Conservation (phyloP, 2,888 invertebrate species). For the Neoascia interrupta region DNA sequence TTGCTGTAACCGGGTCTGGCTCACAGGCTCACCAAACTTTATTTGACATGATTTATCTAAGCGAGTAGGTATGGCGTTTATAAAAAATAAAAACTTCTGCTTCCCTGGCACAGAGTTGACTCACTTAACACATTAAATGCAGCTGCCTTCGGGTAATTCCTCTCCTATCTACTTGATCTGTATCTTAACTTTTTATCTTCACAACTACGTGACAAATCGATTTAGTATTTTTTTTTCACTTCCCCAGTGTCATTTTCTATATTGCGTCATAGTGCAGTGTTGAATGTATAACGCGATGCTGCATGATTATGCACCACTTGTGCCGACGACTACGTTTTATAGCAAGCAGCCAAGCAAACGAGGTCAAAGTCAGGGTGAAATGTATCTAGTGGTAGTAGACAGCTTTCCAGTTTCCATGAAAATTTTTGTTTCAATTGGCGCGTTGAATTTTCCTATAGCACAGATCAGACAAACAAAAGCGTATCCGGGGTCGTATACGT, state of each 20-base stretch:
- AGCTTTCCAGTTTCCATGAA: conserved; percentile 37
- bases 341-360: conserved; percentile 54
- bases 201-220: conserved; percentile 39
- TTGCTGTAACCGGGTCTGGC: conserved; percentile 8
- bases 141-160: conserved; percentile 30
- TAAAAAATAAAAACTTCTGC: no score
- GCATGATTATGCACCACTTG: conserved; percentile 60
- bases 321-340: conserved; percentile 27
- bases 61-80: not conserved
- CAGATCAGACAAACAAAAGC: conserved; percentile 22
- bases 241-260: conserved; percentile 27
- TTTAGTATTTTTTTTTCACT: conserved; percentile 20
- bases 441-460: conserved; percentile 37
- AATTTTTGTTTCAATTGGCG: conserved; percentile 3
- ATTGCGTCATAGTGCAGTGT: conserved; percentile 65
- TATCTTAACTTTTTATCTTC: not conserved
- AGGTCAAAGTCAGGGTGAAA: conserved; percentile 68
- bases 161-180: not conserved
- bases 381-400: conserved; percentile 47
- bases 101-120: conserved; percentile 40
- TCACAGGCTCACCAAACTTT: not conserved
- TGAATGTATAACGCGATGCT: conserved; percentile 52
- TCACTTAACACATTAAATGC: conserved; percentile 58
- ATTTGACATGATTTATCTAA: conserved; percentile 33
- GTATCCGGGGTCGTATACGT: conserved; percentile 49